Percentiles rank a stretch among this genome's conserved stretches.
Conservation (phyloP, 1,140 invertebrate species). For the Drosophila leontia region DNA sequence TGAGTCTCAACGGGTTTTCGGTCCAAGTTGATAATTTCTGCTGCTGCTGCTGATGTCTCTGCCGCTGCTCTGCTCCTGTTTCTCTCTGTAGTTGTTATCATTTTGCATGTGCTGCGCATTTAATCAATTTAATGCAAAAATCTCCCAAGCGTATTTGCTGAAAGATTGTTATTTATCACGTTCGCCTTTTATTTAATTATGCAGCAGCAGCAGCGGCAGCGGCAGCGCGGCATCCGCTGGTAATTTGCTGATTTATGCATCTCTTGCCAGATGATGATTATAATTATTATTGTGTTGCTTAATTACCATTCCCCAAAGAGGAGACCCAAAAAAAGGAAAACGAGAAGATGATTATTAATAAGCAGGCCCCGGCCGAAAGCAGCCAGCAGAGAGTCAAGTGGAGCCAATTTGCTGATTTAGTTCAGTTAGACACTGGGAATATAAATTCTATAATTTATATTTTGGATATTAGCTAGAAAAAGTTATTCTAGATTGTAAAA, state of each 20-base stretch:
- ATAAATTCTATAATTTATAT: not conserved
- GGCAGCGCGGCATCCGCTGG: conserved; percentile 23
- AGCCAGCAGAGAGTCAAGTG: conserved; percentile 59
- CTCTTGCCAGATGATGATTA: conserved; percentile 71
- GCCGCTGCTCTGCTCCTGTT: conserved; percentile 29
- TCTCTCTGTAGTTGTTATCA: conserved; percentile 54
- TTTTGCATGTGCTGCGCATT: conserved; percentile 74
- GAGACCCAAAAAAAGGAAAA: conserved; percentile 46
- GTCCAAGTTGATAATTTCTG: conserved; percentile 79
- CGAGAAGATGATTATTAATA: conserved; percentile 79
- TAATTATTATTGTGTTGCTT: conserved; percentile 77
- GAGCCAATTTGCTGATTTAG: conserved; percentile 82
- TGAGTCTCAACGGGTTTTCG: conserved; percentile 78
- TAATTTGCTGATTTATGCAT: conserved; percentile 80
- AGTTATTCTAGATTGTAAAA: not conserved
- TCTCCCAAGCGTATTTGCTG: conserved; percentile 74
- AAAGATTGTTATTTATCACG: conserved; percentile 83
- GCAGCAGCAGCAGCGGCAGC: conserved; percentile 31
- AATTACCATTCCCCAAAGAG: conserved; percentile 75
- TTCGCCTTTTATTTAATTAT: conserved; percentile 82
- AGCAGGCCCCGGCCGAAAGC: conserved; percentile 48
- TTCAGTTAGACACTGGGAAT: conserved; percentile 37
- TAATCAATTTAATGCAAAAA: conserved; percentile 83
- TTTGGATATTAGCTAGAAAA: no score
- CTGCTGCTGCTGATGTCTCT: conserved; percentile 7